Percentiles rank a stretch among this genome's conserved stretches.
phyloP scores from a whole-genome alignment of 2,797 vertebrate species.

The Platyrinchus mystaceus region DNA sequence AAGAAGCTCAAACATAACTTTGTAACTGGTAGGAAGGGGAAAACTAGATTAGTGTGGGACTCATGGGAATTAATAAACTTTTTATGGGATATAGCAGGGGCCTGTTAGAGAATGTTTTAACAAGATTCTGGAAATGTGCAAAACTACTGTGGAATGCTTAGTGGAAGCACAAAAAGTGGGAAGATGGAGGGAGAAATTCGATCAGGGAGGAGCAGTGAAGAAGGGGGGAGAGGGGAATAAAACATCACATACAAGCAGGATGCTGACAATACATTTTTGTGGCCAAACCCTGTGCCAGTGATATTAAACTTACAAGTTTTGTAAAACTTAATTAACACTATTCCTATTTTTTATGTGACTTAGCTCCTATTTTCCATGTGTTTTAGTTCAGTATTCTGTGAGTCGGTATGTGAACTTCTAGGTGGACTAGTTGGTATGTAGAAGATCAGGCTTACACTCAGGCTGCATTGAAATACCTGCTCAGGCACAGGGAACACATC shows the following conservation, averaged over 20 bases:
- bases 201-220: neutral
- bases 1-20: neutral
- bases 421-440: neutral
- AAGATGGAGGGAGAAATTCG: neutral
- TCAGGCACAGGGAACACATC: accelerated
- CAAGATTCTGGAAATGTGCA: neutral
- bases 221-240: neutral
- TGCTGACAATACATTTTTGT: neutral
- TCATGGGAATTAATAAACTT: neutral
- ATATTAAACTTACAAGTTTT: neutral
- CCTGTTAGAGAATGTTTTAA: neutral
- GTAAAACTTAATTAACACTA: neutral
- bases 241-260: neutral
- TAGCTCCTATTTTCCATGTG: neutral
- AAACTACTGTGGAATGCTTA: neutral
- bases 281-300: neutral
- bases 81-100: neutral
- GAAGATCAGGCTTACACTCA: neutral
- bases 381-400: neutral
- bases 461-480: neutral
- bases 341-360: neutral
- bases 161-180: neutral
- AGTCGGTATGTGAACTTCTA: neutral
- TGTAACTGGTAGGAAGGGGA: neutral
- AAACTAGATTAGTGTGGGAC: neutral